Conservation (phyloP, 2,888 invertebrate genomes). For the Hermodice carunculata region DNA sequence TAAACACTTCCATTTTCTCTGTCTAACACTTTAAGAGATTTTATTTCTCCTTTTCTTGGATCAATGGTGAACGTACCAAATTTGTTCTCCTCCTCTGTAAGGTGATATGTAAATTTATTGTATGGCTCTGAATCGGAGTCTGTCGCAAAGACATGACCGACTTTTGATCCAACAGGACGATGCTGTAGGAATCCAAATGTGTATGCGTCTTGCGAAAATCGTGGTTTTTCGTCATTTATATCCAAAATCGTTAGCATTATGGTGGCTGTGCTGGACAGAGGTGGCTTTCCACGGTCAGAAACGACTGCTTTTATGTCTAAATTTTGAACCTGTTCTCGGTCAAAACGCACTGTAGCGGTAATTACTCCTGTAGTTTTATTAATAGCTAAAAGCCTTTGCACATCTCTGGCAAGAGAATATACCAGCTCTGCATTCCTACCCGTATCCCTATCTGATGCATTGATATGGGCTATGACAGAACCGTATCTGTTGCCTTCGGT, state of each 20-base stretch:
- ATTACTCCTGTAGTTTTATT: constrained; percentile 28
- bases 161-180: too few species aligned
- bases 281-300: constrained; percentile 53
- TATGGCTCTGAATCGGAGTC: too few species aligned
- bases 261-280: constrained; percentile 46
- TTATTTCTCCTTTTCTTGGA: constrained; percentile 7
- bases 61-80: constrained; percentile 11
- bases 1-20: too few species aligned
- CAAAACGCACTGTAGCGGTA: constrained; percentile 30
- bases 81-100: too few species aligned
- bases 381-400: constrained; percentile 3
- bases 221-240: constrained; percentile 40
- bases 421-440: constrained; percentile 55
- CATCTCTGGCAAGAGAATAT: constrained; percentile 44
- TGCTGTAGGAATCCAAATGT: too few species aligned
- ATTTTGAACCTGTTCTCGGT: constrained; percentile 28
- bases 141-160: too few species aligned
- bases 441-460: constrained; percentile 38
- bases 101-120: too few species aligned
- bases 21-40: too few species aligned
- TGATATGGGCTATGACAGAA: constrained; percentile 22
- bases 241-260: constrained; percentile 54
- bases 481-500: constrained; percentile 28
- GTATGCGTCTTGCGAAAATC: constrained; percentile 29
- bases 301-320: constrained; percentile 52